Base-by-base conservation (phyloP, 1,140 invertebrate genomes). In the Zaprionus ornatus region DNA sequence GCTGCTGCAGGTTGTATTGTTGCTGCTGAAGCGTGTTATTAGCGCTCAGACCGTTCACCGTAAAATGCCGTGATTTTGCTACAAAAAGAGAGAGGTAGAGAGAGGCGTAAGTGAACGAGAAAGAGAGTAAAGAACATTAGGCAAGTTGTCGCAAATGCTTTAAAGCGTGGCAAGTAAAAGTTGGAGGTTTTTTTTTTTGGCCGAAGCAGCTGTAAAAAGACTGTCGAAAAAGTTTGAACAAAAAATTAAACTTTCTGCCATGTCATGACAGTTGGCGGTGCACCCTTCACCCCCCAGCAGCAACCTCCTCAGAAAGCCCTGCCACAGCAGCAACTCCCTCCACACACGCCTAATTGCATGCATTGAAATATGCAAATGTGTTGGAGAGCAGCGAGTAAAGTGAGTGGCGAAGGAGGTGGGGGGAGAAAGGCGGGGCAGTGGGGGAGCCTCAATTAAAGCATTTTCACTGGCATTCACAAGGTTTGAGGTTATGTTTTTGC, bases 301-400 rank as follows among this genome's bases (percentile, higher is more conserved):
- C 42, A 9, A 19, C 25, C 23, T 19, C 35, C 23, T 10, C 32
- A 59, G 21, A 32, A 6, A 27, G 5, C 9, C 25, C 29, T 12
- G 2, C n/a, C 35, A 21, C 59, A 35, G 32, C 27, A 10, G 32
- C 23, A 17, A 40, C 29, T 32, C 54, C 25, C 29, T 27, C 68
- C 40, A 45, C 66, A 62, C 60, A 70, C 73, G 81, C 82, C 71
- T 90, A 90, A 90, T 90, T 90, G 85, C 85, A 90, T 85, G 74
- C 85, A 90, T 90, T 86, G 87, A 90, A 90, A 91, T 91, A 91
- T 91, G 90, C 77, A 91, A 91, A 91, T 91, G 57, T 71, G 59
- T 45, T 15, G 50, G 32, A 59, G 32, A 23, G 23, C 27, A 12
- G 59, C 42, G 12, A 37, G 25, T 23, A 37, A 40, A 12, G 40